Base-by-base conservation (phyloP, 2,888 invertebrate genomes). In the Drosophila demipolita region DNA sequence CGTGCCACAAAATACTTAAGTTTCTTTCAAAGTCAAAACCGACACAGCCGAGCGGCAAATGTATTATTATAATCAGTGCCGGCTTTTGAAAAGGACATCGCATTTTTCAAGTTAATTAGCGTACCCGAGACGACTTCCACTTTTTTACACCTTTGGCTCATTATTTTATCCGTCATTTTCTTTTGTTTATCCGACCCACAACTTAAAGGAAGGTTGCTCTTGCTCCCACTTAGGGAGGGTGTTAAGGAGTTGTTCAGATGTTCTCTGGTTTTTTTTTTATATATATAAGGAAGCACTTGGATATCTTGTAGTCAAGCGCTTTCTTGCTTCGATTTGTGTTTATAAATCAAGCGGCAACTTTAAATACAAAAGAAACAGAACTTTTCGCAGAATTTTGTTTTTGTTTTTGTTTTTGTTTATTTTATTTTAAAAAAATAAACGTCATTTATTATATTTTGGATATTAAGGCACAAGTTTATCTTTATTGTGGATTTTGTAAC, bases 101-200 rank as follows among this genome's bases (percentile, higher is more conserved):
- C 85, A 83, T 83, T 83, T 83, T 85, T 83, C 83, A 83, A 87
- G 79, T 85, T 87, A 83, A 83, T 83, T 87, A 82, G 75, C 85
- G 58, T 35, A 38, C 65, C 73, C 66, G 62, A 73, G 66, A 57
- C 62, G 73, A 60, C 71, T 75, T 80, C 49, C 67, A 72, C 76
- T 83, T 75, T 82, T 75, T 82, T 85, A 79, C 88, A 88, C 83
- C 83, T 85, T 83, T 82, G 61, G 58, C 86, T 82, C 86, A 88
- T 85, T 88, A 88, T 82, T 76, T 72, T 72, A 85, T 73, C 58
- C 70, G 61, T 23, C 66, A 57, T 52, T 74, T 67, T 58, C 60
- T 53, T 66, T 74, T 82, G 72, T 74, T 68, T 68, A 58, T 32
- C 54, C 35, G 49, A 29, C 36, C 32, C 26, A 45, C 61, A 61